Evolutionary conservation across 2,888 invertebrate species (phyloP), one percentile per base, ranked within the genome.

Genomic region (Shargacucullia verbasci): DNA sequence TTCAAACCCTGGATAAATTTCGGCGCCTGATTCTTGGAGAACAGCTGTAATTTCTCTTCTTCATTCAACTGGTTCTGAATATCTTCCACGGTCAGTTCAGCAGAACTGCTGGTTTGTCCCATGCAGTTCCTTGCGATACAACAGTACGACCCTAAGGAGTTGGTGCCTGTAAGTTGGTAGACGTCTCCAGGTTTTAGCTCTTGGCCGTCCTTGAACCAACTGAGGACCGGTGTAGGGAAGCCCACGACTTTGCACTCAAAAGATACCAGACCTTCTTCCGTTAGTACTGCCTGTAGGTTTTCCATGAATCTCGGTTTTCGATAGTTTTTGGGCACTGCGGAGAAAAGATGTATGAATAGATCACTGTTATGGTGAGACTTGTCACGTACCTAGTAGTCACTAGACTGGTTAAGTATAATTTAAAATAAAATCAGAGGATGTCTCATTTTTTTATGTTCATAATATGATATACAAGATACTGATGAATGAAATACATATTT

Each of bases 201-300:
- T 83, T 98, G 97, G 0, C 98, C 98, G 84, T 98, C 98, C 89
- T 98, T 98, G 87, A 97, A 98, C 98, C 98, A 98, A 80, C 97
- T 96, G 0, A 98, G 92, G 46, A 96, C 92, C 0, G 98, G 98
- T 0, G 98, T 98, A 0, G 98, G 98, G 74, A 98, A 98, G 0
- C 98, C 98, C 1, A 98, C 98, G 0, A 98, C 98, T 88, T 98
- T 98, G 84, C 98, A 98, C 83, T 98, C 98, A 82, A 98, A 98
- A 0, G 98, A 98, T 0, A 98, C 98, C 31, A 98, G 90, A 0
- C 98, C 98, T 90, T 98, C 98, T 83, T 98, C 98, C 0, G 98
- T 98, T 40, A 98, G 94, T 39, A 98, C 96, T 8, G 98, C 98
- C 87, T 97, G 97, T 9, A 98, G 94, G 76, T 97, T 97, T 87